These are phyloP conservation scores for Morone saxatilis DNA, from an alignment of 2,113 vertebrate genomes.

Conservation along the genomic window DNA sequence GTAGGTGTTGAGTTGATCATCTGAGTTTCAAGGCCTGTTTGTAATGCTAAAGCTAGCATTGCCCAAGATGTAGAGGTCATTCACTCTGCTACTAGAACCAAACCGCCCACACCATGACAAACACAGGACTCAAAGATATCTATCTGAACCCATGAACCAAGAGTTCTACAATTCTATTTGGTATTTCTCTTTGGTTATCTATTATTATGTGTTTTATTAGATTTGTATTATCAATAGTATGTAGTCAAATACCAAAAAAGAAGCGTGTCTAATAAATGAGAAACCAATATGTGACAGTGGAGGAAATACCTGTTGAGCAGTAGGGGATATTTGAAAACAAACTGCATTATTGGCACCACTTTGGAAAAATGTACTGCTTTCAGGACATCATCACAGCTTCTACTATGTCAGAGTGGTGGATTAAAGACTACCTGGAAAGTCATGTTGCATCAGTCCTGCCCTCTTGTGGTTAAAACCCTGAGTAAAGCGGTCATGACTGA, in stretches of 20 bases:
- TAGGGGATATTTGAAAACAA: not conserved
- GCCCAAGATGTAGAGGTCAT: slow-evolving; percentile 68
- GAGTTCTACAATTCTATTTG: not conserved
- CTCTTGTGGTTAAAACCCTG: slow-evolving; percentile 53
- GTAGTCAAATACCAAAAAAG: not conserved
- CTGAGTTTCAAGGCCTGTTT: slow-evolving; percentile 74
- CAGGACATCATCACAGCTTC: not conserved
- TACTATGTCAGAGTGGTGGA: not conserved
- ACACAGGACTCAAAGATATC: slow-evolving; percentile 28
- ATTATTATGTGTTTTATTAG: not conserved
- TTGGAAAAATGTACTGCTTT: not conserved
- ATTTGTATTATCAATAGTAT: not conserved
- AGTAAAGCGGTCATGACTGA: not conserved
- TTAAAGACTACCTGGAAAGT: not conserved
- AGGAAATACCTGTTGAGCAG: not conserved
- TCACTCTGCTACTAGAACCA: slow-evolving; percentile 62
- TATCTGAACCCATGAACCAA: slow-evolving; percentile 5
- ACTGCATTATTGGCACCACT: not conserved
- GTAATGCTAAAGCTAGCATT: slow-evolving; percentile 65
- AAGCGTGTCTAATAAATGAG: not conserved
- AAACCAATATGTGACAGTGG: not conserved
- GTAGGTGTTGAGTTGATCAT: slow-evolving; percentile 57
- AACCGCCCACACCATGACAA: slow-evolving; percentile 67
- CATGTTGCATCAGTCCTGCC: slow-evolving; percentile 26
- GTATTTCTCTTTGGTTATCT: not conserved